A percentile compares a stretch with the other conserved stretches of the same genome.
Conservation (phyloP, 2,888 invertebrate species). For the Dasypolia templi region DNA sequence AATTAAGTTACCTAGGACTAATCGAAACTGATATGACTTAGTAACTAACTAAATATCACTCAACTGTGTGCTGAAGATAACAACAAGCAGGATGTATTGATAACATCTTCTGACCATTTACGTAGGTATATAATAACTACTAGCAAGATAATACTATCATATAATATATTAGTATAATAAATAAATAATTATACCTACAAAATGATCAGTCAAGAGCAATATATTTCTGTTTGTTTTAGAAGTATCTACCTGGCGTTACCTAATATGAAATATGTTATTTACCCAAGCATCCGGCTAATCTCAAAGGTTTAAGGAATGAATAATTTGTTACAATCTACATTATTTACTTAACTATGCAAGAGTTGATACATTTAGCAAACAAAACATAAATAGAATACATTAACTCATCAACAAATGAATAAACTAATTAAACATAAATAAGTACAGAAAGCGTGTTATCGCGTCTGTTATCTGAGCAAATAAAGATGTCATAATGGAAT, state of each 20-base stretch:
- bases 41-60: conserved; percentile 44
- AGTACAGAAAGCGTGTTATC: conserved; percentile 42
- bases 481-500: conserved; percentile 59
- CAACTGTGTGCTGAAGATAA: conserved; percentile 35
- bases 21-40: conserved; percentile 34
- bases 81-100: conserved; percentile 39
- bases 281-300: conserved; percentile 16
- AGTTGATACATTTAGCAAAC: conserved; percentile 45
- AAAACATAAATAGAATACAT: conserved; percentile 42
- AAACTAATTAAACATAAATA: conserved; percentile 54
- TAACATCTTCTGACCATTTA: conserved; percentile 38
- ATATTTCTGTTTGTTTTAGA: conserved; percentile 3
- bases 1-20: conserved; percentile 32
- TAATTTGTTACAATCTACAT: conserved; percentile 27
- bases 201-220: conserved; percentile 27
- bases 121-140: conserved; percentile 34
- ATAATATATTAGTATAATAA: too few relatives aligned
- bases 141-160: too few relatives aligned
- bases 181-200: too few relatives aligned
- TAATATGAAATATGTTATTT: conserved; percentile 19
- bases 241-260: background rate
- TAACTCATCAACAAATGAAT: conserved; percentile 55
- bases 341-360: conserved; percentile 25
- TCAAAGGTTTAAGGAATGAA: too few relatives aligned
- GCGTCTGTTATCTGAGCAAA: conserved; percentile 52